Base-by-base conservation (phyloP, 2,797 vertebrate genomes). In the Argya squamiceps region DNA sequence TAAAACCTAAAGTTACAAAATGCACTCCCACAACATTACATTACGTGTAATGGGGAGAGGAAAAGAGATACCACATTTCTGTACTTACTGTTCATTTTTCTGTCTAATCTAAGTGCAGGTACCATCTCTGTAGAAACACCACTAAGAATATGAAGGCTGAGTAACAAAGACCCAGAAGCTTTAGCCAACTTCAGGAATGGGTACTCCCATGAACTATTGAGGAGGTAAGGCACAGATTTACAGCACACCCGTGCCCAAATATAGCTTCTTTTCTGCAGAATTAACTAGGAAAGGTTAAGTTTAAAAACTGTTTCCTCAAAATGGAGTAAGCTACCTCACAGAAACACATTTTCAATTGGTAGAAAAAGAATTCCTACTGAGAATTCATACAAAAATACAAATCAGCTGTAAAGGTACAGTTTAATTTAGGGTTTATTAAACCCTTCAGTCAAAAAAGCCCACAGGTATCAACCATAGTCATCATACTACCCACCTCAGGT, bases 351-450 rank as follows among this genome's bases (percentile, higher is more conserved):
- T 93, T 88, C 76, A 70, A 60, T 26, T 63, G 24, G 22, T 19
- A 74, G 23, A 88, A 64, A 84, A 81, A 75, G 34, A 6, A 56
- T 34, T 90, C 60, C 69, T 84, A 67, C 19, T 18, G 65, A 64
- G 85, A 92, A 83, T 92, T 68, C 26, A 70, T 24, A 83, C 24
- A 83, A 63, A 94, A 69, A 36, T 80, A 90, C 60, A 93, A 91
- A 91, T 58, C 65, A 93, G 73, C 53, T 92, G 30, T 47, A 86
- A 94, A 90, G 49, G 22, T 74, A 90, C 49, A 86, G 16, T 17
- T 24, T 50, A 96, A 88, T 88, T 88, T 62, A 91, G 34, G 78
- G 62, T 30, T 88, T 88, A 81, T 62, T 86, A 81, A 92, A 90
- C 92, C 78, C 26, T 88, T 78, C 86, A 84, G 76, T 78, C 24